Evolutionary conservation across 2,888 invertebrate genomes (phyloP).

Genomic region (Philhelius pedissequus): DNA sequence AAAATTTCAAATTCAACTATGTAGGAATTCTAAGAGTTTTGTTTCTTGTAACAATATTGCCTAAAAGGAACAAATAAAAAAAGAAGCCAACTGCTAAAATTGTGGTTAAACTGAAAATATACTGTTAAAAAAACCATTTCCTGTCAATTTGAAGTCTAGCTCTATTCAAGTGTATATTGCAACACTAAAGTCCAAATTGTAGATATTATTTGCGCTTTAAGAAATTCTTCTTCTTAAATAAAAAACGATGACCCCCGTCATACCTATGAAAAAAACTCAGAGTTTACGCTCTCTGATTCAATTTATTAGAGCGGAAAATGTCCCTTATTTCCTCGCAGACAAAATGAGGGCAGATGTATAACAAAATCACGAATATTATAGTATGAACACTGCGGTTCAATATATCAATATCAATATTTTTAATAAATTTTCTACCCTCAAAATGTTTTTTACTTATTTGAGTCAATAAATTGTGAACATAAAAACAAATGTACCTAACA

Average conservation of each 20-base stretch:
- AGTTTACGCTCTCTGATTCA: slow-evolving; percentile 77
- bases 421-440: no score
- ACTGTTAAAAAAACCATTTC: not conserved
- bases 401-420: not conserved
- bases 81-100: not conserved
- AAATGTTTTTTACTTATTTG: no score
- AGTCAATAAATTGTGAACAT: no score
- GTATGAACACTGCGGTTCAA: not conserved
- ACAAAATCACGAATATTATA: slow-evolving; percentile 56
- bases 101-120: not conserved
- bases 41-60: not conserved
- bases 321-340: slow-evolving; percentile 59
- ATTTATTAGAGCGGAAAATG: slow-evolving; percentile 77
- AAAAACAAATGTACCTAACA: no score
- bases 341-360: slow-evolving; percentile 61
- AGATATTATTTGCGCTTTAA: not conserved
- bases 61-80: not conserved
- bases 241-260: slow-evolving; percentile 34
- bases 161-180: not conserved
- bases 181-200: not conserved
- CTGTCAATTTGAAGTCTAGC: not conserved
- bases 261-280: slow-evolving; percentile 62
- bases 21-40: no score
- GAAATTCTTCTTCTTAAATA: no score
- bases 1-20: no score